Evolutionary conservation across 2,888 invertebrate genomes (phyloP).

Genomic region (Globia sparganii): DNA sequence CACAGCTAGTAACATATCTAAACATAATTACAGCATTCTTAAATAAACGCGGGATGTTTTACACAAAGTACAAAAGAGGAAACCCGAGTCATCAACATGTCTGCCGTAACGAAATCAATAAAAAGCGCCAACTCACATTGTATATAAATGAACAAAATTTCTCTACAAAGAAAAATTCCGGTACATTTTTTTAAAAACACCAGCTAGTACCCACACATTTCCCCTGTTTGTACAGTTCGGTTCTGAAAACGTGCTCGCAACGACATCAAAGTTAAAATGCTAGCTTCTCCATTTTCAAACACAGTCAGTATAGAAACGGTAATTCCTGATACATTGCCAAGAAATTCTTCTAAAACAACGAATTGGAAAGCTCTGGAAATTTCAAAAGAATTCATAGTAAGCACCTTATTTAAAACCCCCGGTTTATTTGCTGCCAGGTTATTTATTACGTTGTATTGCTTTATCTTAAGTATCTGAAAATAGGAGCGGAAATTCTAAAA

Average conservation of each 20-base stretch:
- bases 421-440: conserved; percentile 49
- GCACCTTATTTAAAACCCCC: conserved; percentile 51
- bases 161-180: conserved; percentile 48
- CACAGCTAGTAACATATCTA: neutral
- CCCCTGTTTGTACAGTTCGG: conserved; percentile 46
- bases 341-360: conserved; percentile 61
- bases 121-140: conserved; percentile 30
- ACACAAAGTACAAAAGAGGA: conserved; percentile 7
- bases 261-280: conserved; percentile 61
- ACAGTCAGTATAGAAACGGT: conserved; percentile 24
- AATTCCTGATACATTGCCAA: conserved; percentile 60
- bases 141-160: conserved; percentile 45
- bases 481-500: conserved; percentile 8
- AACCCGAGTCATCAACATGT: conserved; percentile 7
- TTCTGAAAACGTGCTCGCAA: conserved; percentile 55
- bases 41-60: conserved; percentile 5
- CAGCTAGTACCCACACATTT: conserved; percentile 34
- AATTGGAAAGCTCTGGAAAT: conserved; percentile 47
- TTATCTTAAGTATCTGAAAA: conserved; percentile 43
- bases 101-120: conserved; percentile 41
- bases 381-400: conserved; percentile 55
- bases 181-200: conserved; percentile 32
- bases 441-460: conserved; percentile 43
- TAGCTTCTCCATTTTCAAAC: conserved; percentile 57
- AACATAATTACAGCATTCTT: neutral